These are phyloP conservation scores for Sipha maydis DNA, from an alignment of 2,888 invertebrate genomes.

Conservation along the genomic window DNA sequence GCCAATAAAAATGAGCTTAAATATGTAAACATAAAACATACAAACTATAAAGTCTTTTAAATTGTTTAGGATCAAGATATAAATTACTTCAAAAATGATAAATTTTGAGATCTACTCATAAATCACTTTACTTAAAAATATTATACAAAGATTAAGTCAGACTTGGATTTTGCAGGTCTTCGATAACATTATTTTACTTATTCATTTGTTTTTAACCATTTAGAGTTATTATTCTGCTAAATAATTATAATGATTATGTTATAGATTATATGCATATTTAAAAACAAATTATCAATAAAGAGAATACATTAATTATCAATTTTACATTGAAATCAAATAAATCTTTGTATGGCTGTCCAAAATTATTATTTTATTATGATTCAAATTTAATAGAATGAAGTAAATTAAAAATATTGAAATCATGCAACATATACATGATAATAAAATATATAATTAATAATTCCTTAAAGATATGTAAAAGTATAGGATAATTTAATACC, in stretches of 20 bases:
- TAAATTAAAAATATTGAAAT: not conserved
- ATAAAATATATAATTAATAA: not conserved
- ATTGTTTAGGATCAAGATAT: slow-evolving; percentile 2
- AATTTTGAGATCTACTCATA: slow-evolving; percentile 25
- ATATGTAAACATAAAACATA: not conserved
- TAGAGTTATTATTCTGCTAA: too few species aligned
- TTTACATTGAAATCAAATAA: too few species aligned
- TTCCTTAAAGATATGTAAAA: not conserved
- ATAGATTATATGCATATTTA: too few species aligned
- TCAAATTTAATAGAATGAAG: not conserved
- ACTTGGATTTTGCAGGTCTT: not conserved
- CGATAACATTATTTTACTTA: too few species aligned
- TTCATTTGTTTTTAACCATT: too few species aligned
- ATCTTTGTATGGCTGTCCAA: too few species aligned
- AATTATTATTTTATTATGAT: too few species aligned
- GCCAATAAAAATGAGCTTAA: not conserved
- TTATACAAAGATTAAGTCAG: not conserved
- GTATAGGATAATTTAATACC: not conserved
- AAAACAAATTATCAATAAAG: too few species aligned
- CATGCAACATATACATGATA: not conserved
- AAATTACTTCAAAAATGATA: slow-evolving; percentile 29
- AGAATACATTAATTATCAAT: too few species aligned
- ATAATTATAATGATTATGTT: too few species aligned
- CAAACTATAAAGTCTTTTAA: not conserved
- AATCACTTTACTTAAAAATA: not conserved